These are phyloP conservation scores for Lutjanus campechanus DNA, from an alignment of 2,797 vertebrate genomes.

Conservation along the genomic window DNA sequence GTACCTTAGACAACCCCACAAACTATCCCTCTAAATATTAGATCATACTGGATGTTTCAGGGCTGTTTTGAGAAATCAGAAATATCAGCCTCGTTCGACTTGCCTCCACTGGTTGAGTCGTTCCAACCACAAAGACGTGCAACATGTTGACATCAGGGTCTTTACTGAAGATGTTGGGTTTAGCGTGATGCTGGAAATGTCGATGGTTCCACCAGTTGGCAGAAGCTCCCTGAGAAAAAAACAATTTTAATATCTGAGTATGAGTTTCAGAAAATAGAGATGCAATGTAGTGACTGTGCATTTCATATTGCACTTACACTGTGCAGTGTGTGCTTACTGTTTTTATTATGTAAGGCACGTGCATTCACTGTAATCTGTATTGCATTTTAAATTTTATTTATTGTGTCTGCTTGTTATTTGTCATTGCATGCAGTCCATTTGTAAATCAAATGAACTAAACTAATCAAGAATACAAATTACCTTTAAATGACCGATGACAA, in stretches of 20 bases:
- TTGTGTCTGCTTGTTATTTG: too few relatives aligned
- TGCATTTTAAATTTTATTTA: too few relatives aligned
- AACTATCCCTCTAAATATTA: background rate
- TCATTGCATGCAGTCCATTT: too few relatives aligned
- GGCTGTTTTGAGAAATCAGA: background rate
- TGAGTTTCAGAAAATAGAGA: too few relatives aligned
- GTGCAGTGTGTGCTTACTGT: too few relatives aligned
- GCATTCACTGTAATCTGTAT: too few relatives aligned
- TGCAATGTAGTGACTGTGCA: too few relatives aligned
- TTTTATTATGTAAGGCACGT: too few relatives aligned
- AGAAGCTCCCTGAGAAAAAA: constrained; percentile 90
- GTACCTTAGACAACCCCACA: too few relatives aligned
- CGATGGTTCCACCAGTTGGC: constrained; percentile 98
- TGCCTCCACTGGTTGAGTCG: constrained; percentile 93
- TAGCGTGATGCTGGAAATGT: constrained; percentile 97
- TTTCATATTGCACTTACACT: too few relatives aligned
- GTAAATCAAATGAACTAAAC: too few relatives aligned
- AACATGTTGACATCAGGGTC: constrained; percentile 97
- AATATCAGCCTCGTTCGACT: constrained; percentile 18
- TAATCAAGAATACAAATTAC: constrained; percentile 68
- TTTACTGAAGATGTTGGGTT: constrained; percentile 94
- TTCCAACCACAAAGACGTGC: constrained; percentile 91
- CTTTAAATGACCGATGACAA: constrained; percentile 95
- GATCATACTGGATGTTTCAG: background rate
- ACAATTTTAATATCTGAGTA: too few relatives aligned